These are phyloP conservation scores for Lithophane semibrunnea DNA, from an alignment of 2,888 invertebrate species.

Conservation along the genomic window DNA sequence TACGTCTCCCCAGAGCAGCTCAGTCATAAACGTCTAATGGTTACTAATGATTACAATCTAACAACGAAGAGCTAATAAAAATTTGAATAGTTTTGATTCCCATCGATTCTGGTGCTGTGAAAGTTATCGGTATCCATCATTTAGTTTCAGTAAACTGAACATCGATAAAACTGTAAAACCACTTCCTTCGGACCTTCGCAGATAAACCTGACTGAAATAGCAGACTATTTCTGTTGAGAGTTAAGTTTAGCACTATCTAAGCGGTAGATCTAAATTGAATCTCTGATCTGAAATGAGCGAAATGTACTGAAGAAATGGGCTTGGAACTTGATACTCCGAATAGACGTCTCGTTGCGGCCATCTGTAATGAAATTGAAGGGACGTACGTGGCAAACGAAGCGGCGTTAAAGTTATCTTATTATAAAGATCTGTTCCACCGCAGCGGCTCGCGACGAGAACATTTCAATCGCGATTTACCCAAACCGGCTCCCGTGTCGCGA, in stretches of 20 bases:
- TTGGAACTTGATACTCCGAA: conserved; percentile 75
- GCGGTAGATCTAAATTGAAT: conserved; percentile 85
- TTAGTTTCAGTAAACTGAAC: conserved; percentile 50
- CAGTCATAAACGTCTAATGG: conserved; percentile 73
- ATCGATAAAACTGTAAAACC: conserved; percentile 66
- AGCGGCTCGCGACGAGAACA: conserved; percentile 74
- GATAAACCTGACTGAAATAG: conserved; percentile 78
- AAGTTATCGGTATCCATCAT: conserved; percentile 63
- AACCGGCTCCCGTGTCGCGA: conserved; percentile 81
- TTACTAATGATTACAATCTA: conserved; percentile 75
- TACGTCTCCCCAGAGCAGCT: conserved; percentile 69
- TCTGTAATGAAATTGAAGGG: conserved; percentile 79
- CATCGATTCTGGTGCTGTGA: conserved; percentile 65
- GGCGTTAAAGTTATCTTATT: conserved; percentile 74
- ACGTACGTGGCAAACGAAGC: conserved; percentile 71
- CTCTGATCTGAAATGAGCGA: conserved; percentile 80
- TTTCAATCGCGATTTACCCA: conserved; percentile 84
- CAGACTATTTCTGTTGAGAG: conserved; percentile 73
- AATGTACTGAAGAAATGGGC: conserved; percentile 77
- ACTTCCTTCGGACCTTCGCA: conserved; percentile 64
- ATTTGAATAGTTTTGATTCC: conserved; percentile 60
- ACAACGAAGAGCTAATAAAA: conserved; percentile 72
- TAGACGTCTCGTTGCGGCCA: conserved; percentile 71
- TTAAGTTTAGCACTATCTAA: conserved; percentile 76
- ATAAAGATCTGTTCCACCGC: conserved; percentile 72